Conservation (phyloP, 1,140 invertebrate genomes). For the Aphelenchoides fujianensis region DNA sequence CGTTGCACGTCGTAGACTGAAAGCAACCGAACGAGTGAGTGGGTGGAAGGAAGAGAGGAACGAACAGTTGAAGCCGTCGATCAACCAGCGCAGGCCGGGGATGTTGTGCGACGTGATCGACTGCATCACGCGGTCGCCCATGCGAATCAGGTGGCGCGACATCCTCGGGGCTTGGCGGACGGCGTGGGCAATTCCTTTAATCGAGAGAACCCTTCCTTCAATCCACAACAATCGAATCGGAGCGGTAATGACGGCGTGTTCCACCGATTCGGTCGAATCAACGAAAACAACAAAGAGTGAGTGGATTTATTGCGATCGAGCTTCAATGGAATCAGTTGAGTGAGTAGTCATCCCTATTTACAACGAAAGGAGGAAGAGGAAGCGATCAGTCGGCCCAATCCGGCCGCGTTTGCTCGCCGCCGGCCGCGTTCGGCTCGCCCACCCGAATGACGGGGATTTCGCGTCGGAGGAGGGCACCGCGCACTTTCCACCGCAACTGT, state of each 20-base stretch:
- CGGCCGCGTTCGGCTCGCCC: not conserved
- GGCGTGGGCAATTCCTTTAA: too few species aligned
- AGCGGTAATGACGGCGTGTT: too few species aligned
- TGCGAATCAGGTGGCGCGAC: slow-evolving; percentile 10
- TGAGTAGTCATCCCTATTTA: too few species aligned
- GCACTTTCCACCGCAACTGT: slow-evolving; percentile 44
- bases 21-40: slow-evolving; percentile 11
- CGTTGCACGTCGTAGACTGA: slow-evolving; percentile 71
- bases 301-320: not conserved
- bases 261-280: too few species aligned
- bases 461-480: slow-evolving; percentile 26
- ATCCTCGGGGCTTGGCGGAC: too few species aligned
- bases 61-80: slow-evolving; percentile 51
- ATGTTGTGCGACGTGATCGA: slow-evolving; percentile 42
- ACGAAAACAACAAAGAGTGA: too few species aligned
- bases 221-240: too few species aligned
- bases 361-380: too few species aligned
- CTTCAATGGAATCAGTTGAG: not conserved
- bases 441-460: slow-evolving; percentile 26
- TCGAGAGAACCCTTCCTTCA: too few species aligned
- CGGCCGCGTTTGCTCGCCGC: not conserved
- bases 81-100: slow-evolving; percentile 45
- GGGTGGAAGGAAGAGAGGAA: too few species aligned
- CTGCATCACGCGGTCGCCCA: slow-evolving; percentile 21
- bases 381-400: not conserved